These are phyloP conservation scores for Hypselothyrea guttata DNA, from an alignment of 2,888 invertebrate species.

Conservation along the genomic window DNA sequence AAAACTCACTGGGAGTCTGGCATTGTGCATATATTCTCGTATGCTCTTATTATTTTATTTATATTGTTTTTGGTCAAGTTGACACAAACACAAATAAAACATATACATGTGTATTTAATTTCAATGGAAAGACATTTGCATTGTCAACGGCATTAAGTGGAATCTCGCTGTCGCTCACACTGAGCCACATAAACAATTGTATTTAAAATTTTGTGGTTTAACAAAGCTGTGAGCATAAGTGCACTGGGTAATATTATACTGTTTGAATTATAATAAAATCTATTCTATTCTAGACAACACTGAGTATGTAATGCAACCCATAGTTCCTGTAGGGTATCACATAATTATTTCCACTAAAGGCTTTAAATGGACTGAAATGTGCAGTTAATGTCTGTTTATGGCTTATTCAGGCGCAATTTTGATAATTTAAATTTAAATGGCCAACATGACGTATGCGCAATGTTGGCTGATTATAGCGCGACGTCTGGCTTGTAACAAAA, in stretches of 20 bases:
- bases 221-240: too few species aligned
- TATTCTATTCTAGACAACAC: too few species aligned
- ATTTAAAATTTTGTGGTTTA: too few species aligned
- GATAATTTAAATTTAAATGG: constrained; percentile 1
- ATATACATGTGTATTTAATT: constrained; percentile 47
- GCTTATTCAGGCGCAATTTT: constrained; percentile 24
- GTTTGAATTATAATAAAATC: too few species aligned
- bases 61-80: constrained; percentile 11
- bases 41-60: constrained; percentile 9
- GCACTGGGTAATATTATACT: too few species aligned
- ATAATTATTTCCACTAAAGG: neutral
- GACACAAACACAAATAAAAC: constrained; percentile 1
- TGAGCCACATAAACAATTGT: too few species aligned
- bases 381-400: constrained; percentile 16
- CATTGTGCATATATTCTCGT: constrained; percentile 14
- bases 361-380: constrained; percentile 5
- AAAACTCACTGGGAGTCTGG: constrained; percentile 29
- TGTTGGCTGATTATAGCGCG: constrained; percentile 4
- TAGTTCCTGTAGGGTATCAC: neutral
- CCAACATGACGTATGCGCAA: constrained; percentile 28
- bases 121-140: constrained; percentile 43
- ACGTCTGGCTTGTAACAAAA: constrained; percentile 10
- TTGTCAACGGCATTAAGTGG: constrained; percentile 35
- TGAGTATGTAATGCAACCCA: neutral
- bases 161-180: constrained; percentile 12